Conservation (phyloP, 2,888 invertebrate genomes). For the Ophion ventricosus region DNA sequence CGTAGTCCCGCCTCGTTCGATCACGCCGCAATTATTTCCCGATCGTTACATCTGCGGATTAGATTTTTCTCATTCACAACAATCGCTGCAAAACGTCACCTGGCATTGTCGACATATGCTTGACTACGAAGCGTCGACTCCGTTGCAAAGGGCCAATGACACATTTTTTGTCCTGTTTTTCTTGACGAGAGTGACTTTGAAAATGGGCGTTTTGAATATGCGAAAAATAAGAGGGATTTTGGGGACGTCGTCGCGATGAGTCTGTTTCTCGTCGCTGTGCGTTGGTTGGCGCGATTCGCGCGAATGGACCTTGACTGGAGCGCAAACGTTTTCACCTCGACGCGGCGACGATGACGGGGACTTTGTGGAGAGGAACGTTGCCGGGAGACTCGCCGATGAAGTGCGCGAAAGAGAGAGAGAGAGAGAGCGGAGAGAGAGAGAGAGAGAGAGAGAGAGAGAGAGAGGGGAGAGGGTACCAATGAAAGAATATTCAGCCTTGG, state of each 20-base stretch:
- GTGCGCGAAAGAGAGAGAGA: conserved; percentile 53
- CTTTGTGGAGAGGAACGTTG: conserved; percentile 5
- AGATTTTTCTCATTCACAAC: too few relatives aligned
- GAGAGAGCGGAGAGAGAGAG: background rate
- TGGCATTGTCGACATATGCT: too few relatives aligned
- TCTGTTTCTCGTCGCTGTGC: background rate
- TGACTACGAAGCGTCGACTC: too few relatives aligned
- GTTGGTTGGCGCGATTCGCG: background rate
- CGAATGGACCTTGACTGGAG: conserved; percentile 54
- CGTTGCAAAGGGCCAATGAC: too few relatives aligned
- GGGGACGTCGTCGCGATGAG: background rate
- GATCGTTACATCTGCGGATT: too few relatives aligned
- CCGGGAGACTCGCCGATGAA: conserved; percentile 26
- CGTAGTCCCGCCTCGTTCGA: too few relatives aligned
- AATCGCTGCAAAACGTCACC: too few relatives aligned
- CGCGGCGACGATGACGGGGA: background rate
- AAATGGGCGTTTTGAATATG: background rate
- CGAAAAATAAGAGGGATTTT: background rate
- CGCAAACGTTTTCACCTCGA: conserved; percentile 47
- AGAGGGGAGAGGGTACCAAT: conserved; percentile 45
- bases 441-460: background rate
- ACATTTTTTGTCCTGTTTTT: too few relatives aligned
- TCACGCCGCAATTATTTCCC: too few relatives aligned
- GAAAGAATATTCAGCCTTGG: conserved; percentile 79
- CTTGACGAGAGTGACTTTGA: too few relatives aligned